Evolutionary conservation across 2,888 invertebrate genomes (phyloP).

Genomic region (Cataglyphis altisquamis): DNA sequence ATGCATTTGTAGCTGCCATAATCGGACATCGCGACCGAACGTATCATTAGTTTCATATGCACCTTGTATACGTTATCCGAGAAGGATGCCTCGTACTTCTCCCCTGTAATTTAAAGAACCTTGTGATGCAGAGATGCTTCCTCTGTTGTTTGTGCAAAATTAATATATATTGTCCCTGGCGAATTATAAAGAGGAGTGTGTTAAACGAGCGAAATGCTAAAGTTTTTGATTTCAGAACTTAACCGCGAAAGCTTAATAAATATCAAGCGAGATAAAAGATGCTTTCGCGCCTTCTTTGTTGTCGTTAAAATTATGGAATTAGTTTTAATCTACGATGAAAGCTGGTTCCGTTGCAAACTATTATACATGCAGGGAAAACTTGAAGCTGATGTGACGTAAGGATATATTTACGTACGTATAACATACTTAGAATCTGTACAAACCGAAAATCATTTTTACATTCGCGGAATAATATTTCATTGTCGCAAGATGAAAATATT

Average conservation of each 20-base stretch:
- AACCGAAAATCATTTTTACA: constrained; percentile 19
- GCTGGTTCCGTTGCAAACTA: constrained; percentile 38
- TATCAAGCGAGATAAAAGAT: constrained; percentile 46
- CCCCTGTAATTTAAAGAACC: constrained; percentile 76
- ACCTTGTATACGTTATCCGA: constrained; percentile 87
- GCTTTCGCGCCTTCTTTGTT: constrained; percentile 41
- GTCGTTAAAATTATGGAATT: constrained; percentile 50
- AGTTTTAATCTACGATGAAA: constrained; percentile 53
- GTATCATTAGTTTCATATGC: constrained; percentile 87
- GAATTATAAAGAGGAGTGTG: neutral
- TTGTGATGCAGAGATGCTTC: neutral
- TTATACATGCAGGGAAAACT: neutral
- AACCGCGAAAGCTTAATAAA: constrained; percentile 43
- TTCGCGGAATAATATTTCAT: constrained; percentile 1
- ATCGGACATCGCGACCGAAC: constrained; percentile 85
- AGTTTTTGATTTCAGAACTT: constrained; percentile 31
- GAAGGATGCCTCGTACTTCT: constrained; percentile 86
- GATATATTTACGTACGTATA: neutral
- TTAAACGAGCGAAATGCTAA: neutral
- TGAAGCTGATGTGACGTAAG: constrained; percentile 22
- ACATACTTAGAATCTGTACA: neutral
- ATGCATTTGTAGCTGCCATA: constrained; percentile 87
- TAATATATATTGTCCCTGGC: neutral
- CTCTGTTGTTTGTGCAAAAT: neutral
- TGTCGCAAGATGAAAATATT: neutral